A percentile compares a stretch with the other conserved stretches of the same genome.
Evolutionary conservation across 2,888 invertebrate genomes (phyloP).

Genomic region (Lithophane semibrunnea): DNA sequence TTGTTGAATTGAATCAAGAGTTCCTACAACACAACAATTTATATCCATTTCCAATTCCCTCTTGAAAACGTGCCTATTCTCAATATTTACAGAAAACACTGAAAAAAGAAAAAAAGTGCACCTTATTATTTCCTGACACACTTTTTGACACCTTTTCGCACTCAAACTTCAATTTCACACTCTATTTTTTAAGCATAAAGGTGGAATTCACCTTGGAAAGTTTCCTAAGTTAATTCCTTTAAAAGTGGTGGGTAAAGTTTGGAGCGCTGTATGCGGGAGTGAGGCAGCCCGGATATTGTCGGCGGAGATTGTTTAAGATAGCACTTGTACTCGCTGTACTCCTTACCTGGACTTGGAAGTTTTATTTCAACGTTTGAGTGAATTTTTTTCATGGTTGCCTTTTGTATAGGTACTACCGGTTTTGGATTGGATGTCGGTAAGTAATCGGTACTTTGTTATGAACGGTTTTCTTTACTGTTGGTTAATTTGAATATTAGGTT

Average conservation of each 20-base stretch:
- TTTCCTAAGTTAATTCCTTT: constrained; percentile 52
- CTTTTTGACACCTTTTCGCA: constrained; percentile 41
- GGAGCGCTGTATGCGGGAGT: constrained; percentile 66
- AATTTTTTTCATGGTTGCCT: constrained; percentile 48
- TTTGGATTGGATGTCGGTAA: constrained; percentile 5
- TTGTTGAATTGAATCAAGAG: constrained; percentile 16
- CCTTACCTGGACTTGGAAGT: constrained; percentile 65
- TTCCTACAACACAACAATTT: neutral
- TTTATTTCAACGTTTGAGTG: constrained; percentile 64
- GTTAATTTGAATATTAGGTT: no score
- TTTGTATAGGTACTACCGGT: constrained; percentile 28
- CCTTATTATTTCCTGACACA: constrained; percentile 53
- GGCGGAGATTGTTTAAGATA: constrained; percentile 83
- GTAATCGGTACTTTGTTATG: neutral
- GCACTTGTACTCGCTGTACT: constrained; percentile 66
- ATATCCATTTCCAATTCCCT: constrained; percentile 24
- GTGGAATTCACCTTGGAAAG: constrained; percentile 16
- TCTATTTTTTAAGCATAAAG: neutral
- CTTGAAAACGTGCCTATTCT: constrained; percentile 7
- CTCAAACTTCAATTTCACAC: neutral
- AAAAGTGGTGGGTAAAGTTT: constrained; percentile 58
- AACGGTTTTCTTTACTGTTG: no score
- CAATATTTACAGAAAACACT: constrained; percentile 22
- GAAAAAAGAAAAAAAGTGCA: constrained; percentile 10
- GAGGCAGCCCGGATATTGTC: constrained; percentile 80